Percentiles rank a stretch among this genome's conserved stretches.
Evolutionary conservation across 35 echinoderm and acorn worm species (phyloP).

Genomic region (Apostichopus japonicus): DNA sequence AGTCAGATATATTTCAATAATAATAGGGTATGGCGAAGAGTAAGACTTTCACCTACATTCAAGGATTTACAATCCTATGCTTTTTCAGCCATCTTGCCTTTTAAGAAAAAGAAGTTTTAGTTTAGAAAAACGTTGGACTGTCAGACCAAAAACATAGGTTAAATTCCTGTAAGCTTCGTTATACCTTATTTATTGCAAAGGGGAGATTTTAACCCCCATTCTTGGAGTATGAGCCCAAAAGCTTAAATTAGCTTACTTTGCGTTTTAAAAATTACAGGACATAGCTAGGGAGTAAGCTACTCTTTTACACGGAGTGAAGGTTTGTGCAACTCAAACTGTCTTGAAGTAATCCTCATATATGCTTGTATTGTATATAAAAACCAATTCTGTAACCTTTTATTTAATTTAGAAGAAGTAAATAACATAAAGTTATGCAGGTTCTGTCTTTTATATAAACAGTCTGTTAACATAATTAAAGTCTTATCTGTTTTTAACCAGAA

Average conservation of each 20-base stretch:
- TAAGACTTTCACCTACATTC: slow-evolving; percentile 49
- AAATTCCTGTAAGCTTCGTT: no score
- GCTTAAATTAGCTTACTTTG: slow-evolving; percentile 76
- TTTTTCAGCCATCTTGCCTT: slow-evolving; percentile 58
- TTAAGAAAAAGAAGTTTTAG: background rate
- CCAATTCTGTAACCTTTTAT: no score
- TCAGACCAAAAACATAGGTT: no score
- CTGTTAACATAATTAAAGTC: slow-evolving; percentile 8
- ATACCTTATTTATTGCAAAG: slow-evolving; percentile 50
- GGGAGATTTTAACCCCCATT: slow-evolving; percentile 59
- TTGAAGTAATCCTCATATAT: no score
- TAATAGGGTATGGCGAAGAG: slow-evolving; percentile 54
- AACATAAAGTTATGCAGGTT: no score
- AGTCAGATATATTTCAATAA: slow-evolving; percentile 61
- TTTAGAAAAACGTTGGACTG: no score
- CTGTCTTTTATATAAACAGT: background rate
- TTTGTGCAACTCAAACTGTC: no score
- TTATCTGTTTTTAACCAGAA: slow-evolving; percentile 11
- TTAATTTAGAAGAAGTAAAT: no score
- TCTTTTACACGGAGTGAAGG: no score
- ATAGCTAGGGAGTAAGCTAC: slow-evolving; percentile 49
- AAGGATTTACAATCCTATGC: slow-evolving; percentile 63
- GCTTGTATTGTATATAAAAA: no score
- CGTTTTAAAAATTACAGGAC: background rate
- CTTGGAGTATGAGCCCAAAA: slow-evolving; percentile 75